Evolutionary conservation across 2,797 vertebrate species (phyloP).

Genomic region (Enteromius unitaeniatus): DNA sequence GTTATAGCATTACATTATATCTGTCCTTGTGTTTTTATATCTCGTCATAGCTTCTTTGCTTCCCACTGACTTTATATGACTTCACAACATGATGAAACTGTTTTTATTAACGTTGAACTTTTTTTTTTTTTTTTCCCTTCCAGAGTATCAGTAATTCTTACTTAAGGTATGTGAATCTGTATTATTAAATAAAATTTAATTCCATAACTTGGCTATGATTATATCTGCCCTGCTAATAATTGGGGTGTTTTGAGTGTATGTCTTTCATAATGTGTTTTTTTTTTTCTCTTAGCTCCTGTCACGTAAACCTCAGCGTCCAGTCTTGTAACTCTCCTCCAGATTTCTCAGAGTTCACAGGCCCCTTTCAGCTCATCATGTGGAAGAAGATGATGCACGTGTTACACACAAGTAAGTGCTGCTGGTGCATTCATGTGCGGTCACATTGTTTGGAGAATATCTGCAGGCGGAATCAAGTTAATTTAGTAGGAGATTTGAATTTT

Average conservation of each 20-base stretch:
- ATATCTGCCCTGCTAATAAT: background rate
- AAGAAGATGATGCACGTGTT: constrained; percentile 86
- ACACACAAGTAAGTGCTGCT: constrained; percentile 70
- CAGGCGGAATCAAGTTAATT: background rate
- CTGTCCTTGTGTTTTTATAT: background rate
- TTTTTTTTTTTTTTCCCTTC: constrained; percentile 14
- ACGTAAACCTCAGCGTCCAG: constrained; percentile 62
- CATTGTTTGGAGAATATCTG: background rate
- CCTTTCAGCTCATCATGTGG: constrained; percentile 83
- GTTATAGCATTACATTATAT: background rate
- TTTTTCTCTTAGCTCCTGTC: constrained; percentile 66
- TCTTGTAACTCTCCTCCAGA: constrained; percentile 71
- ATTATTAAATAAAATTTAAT: background rate
- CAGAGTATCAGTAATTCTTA: constrained; percentile 60
- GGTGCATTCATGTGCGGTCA: background rate
- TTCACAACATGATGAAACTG: background rate
- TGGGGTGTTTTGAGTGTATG: background rate
- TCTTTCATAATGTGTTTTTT: background rate
- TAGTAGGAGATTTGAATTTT: background rate
- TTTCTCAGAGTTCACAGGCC: constrained; percentile 79
- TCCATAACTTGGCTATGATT: background rate
- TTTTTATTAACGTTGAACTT: background rate
- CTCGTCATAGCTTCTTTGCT: background rate
- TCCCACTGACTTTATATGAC: background rate
- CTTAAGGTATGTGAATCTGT: constrained; percentile 51